Base-by-base conservation (phyloP, 2,797 vertebrate species). In the Scomberomorus guttatus region DNA sequence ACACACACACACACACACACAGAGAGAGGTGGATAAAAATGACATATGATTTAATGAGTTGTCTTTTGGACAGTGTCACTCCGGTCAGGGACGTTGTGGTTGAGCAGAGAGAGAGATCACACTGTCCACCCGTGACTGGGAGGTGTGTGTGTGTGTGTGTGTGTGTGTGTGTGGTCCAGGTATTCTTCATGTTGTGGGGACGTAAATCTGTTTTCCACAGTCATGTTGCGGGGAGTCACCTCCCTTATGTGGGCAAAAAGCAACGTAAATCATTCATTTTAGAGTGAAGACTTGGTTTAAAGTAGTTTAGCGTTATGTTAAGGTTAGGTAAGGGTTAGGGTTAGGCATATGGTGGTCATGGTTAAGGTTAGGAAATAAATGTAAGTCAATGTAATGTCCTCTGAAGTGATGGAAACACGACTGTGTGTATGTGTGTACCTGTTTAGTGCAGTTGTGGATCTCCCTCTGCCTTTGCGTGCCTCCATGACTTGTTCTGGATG, bases 41-140 rank as follows among this genome's bases (percentile, higher is more conserved):
- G 70, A 72, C 56, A 67, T 42, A 12, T 86, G 86, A 86, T 75
- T 89, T 78, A 74, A 88, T 79, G 87, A 86, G 75, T 66, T 73
- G 61, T 84, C 57, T 78, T 80, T 48, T 20, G 75, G 77, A 86
- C 72, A 39, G 63, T 69, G 83, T 80, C 74, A 81, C 72, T 37
- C 79, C 3, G 59, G 82, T 89, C 89, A 84, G 75, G 77, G 82
- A 81, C 71, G 65, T 54, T 18, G 69, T 80, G 67, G 48, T 51
- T 57, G 54, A 61, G 62, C 77, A 76, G 58, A 84, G 66, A 39
- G 65, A 73, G 75, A 70, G 54, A 85, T 83, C 79, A 78, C 6
- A 72, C 37, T 79, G 39, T 0, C 13, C 48, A 79, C 7, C 7
- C 42, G 34, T 78, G 67, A 75, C 57, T 15, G 5, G 29, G 4